A percentile compares a stretch with the other conserved stretches of the same genome.
Evolutionary conservation across 2,113 vertebrate genomes (phyloP).

Genomic region (Taxidea taxus): DNA sequence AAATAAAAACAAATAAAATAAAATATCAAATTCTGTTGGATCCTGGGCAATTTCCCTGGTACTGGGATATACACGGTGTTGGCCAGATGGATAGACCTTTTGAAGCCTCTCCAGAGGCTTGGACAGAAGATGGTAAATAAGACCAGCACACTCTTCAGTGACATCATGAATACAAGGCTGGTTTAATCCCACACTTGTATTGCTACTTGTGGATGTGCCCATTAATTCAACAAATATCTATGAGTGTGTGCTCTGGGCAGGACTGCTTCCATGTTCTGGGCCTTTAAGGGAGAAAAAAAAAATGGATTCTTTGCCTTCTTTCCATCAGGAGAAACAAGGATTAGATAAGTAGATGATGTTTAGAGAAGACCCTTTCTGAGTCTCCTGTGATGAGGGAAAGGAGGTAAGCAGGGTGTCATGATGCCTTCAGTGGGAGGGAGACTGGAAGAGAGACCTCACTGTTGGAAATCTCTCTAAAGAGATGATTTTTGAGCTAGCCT

Average conservation of each 20-base stretch:
- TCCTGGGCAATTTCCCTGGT: background rate
- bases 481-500: background rate
- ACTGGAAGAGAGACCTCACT: fast-evolving
- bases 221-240: background rate
- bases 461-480: background rate
- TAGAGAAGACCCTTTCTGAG: background rate
- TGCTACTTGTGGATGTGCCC: too few species aligned
- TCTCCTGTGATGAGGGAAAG: background rate
- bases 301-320: background rate
- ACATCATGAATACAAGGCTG: background rate
- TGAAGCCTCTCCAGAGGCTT: background rate
- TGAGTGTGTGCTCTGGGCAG: background rate
- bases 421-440: fast-evolving
- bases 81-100: too few species aligned
- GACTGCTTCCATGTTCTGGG: background rate
- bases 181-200: background rate
- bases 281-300: background rate
- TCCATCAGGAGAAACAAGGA: background rate
- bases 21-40: background rate
- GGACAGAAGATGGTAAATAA: too few species aligned
- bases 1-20: too few species aligned
- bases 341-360: background rate
- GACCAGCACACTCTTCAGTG: background rate
- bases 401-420: fast-evolving
- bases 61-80: background rate